Percentiles rank a stretch among this genome's conserved stretches.
Evolutionary conservation across 2,797 vertebrate genomes (phyloP).

Genomic region (Onychomys arenicola): DNA sequence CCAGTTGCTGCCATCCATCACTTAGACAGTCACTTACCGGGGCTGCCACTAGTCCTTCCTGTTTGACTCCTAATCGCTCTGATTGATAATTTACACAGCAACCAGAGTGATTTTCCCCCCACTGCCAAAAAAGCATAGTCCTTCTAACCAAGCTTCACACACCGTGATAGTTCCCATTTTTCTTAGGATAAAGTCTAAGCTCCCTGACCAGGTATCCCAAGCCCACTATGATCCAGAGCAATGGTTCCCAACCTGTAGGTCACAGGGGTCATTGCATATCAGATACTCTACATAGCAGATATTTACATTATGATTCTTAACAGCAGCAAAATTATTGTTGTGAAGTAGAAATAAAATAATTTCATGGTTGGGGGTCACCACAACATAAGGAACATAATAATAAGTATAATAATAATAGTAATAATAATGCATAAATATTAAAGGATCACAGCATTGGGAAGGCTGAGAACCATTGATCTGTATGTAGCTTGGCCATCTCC

Average conservation of each 20-base stretch:
- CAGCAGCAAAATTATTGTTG: not conserved
- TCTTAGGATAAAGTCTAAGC: not conserved
- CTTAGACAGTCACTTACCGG: not conserved
- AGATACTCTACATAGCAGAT: not conserved
- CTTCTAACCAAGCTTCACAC: not conserved
- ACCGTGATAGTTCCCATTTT: not conserved
- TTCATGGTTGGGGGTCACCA: no score
- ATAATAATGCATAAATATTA: not conserved
- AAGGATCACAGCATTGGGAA: no score
- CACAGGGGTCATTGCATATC: not conserved
- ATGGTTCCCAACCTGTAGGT: not conserved
- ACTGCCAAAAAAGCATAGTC: not conserved
- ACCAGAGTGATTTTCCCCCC: not conserved
- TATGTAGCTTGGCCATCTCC: not conserved
- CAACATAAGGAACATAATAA: no score
- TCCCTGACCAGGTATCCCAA: not conserved
- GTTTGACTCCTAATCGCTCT: not conserved
- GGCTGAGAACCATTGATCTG: not conserved
- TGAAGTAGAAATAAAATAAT: not conserved
- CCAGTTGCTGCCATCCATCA: not conserved
- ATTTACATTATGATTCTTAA: not conserved
- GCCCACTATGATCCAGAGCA: fast-evolving
- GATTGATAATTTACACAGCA: not conserved
- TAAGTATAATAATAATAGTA: no score
- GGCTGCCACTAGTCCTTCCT: not conserved